A percentile compares a stretch with the other conserved stretches of the same genome.
These are phyloP conservation scores for Pristionchus entomophagus DNA, from an alignment of 2,888 invertebrate species.

Conservation along the genomic window DNA sequence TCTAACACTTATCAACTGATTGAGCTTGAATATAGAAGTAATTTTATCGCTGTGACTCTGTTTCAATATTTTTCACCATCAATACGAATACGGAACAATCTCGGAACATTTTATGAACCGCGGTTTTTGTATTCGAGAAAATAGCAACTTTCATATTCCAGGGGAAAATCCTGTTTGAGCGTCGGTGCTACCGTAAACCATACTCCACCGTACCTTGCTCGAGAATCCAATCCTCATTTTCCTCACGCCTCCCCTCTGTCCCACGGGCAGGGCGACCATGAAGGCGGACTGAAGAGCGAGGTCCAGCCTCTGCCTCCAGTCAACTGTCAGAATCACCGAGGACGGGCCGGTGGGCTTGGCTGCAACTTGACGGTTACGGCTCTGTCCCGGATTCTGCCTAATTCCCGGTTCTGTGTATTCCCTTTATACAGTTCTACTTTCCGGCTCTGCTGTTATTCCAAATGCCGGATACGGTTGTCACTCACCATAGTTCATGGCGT, in stretches of 20 bases:
- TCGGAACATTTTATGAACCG: too few species aligned
- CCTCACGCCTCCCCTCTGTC: background rate
- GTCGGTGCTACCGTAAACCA: too few species aligned
- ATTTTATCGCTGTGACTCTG: too few species aligned
- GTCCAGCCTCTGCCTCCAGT: slow-evolving; percentile 23
- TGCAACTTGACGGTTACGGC: background rate
- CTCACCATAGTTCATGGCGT: slow-evolving; percentile 38
- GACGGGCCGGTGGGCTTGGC: slow-evolving; percentile 31
- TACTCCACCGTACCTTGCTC: too few species aligned
- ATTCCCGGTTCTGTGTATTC: background rate
- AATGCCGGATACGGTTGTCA: too few species aligned
- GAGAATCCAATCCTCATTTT: slow-evolving; percentile 36
- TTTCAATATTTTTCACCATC: too few species aligned
- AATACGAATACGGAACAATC: too few species aligned
- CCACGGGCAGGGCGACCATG: slow-evolving; percentile 30
- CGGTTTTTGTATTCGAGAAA: too few species aligned
- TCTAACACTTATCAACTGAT: background rate
- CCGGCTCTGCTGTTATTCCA: background rate
- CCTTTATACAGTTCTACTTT: background rate
- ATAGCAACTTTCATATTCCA: too few species aligned
- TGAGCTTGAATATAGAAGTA: background rate
- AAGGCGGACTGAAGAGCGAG: slow-evolving; percentile 36
- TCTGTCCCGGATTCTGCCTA: background rate
- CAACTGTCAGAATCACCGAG: slow-evolving; percentile 19
- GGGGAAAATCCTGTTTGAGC: too few species aligned